Conservation (phyloP, 2,113 vertebrate species). For the Cranoglanis bouderius region DNA sequence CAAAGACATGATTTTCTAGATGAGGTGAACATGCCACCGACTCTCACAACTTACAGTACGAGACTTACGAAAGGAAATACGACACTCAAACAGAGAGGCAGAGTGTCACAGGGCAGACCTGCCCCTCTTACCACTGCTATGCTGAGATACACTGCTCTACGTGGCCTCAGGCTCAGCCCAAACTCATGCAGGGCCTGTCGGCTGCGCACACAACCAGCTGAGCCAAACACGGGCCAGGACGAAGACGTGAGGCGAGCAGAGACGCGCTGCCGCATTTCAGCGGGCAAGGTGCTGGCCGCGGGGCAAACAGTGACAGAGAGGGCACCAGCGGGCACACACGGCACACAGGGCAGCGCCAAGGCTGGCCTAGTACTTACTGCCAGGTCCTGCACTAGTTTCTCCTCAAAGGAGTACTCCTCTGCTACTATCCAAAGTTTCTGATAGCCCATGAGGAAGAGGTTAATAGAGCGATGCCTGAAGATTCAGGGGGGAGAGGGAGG, state of each 20-base stretch:
- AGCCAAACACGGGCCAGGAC: constrained; percentile 61
- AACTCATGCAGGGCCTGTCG: constrained; percentile 76
- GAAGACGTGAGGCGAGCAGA: constrained; percentile 63
- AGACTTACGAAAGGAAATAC: constrained; percentile 72
- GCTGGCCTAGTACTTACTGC: constrained; percentile 93
- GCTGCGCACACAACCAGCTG: constrained; percentile 66
- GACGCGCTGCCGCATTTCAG: constrained; percentile 69
- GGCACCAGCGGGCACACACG: constrained; percentile 71
- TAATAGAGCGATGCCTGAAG: constrained; percentile 99
- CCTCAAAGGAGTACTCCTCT: constrained; percentile 99
- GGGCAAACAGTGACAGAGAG: constrained; percentile 72
- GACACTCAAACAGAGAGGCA: constrained; percentile 71
- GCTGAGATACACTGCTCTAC: constrained; percentile 67
- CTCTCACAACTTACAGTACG: constrained; percentile 67
- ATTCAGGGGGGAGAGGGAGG: constrained; percentile 80
- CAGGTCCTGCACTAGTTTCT: constrained; percentile 99
- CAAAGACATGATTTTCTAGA: constrained; percentile 57
- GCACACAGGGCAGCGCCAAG: constrained; percentile 67
- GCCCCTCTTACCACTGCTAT: constrained; percentile 71
- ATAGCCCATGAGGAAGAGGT: constrained; percentile 99
- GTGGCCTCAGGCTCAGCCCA: constrained; percentile 61
- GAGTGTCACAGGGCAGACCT: constrained; percentile 55
- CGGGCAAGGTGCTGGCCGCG: constrained; percentile 68
- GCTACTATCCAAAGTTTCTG: constrained; percentile 99
- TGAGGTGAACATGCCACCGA: constrained; percentile 75